phyloP scores from a whole-genome alignment of 2,797 vertebrate species.

The Pogonophryne albipinna region DNA sequence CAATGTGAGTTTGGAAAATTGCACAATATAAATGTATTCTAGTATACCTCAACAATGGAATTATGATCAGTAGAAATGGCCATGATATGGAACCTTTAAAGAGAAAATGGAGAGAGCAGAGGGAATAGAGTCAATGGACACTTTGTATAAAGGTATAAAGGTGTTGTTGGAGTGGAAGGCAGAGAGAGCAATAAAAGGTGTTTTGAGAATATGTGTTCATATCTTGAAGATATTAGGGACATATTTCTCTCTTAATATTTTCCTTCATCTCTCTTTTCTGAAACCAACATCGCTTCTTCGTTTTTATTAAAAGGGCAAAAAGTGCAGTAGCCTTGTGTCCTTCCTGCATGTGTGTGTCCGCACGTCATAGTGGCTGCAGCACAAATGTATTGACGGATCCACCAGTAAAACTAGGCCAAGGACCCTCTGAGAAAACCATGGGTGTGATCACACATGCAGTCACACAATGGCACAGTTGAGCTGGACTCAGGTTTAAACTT shows the following conservation, averaged over 20 bases:
- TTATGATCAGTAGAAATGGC: too few species aligned
- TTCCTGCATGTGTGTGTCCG: constrained; percentile 17
- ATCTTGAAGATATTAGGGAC: constrained; percentile 29
- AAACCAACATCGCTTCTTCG: constrained; percentile 26
- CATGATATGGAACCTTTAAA: too few species aligned
- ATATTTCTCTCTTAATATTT: constrained; percentile 11
- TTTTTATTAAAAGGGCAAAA: constrained; percentile 40
- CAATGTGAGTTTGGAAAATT: too few species aligned
- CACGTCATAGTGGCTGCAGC: constrained; percentile 21
- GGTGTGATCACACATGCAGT: constrained; percentile 25
- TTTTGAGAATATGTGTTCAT: constrained; percentile 20
- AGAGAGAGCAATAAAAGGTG: not conserved
- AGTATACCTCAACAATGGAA: too few species aligned
- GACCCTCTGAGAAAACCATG: constrained; percentile 38
- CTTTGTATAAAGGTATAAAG: too few species aligned
- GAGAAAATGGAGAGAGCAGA: too few species aligned
- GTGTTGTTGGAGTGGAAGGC: too few species aligned
- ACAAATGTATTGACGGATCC: constrained; percentile 69
- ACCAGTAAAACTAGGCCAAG: constrained; percentile 37
- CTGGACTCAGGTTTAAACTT: constrained; percentile 5
- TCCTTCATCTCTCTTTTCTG: constrained; percentile 20
- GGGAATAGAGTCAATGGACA: too few species aligned
- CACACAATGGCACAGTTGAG: constrained; percentile 11
- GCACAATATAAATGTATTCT: too few species aligned
- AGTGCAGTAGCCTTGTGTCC: constrained; percentile 43